These are phyloP conservation scores for Cerastis leucographa DNA, from an alignment of 2,888 invertebrate species.

Conservation along the genomic window DNA sequence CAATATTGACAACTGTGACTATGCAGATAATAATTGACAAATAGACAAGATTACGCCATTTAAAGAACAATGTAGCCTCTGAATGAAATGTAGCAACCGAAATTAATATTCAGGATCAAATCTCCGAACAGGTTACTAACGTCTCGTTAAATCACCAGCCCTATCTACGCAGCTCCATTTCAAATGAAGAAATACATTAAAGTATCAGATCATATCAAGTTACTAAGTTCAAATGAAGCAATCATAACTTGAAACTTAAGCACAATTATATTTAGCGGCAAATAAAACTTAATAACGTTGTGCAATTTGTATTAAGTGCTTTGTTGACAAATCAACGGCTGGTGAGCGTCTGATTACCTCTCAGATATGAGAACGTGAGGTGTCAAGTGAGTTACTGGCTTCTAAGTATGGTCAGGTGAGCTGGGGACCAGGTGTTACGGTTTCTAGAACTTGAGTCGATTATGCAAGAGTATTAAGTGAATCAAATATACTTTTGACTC, in stretches of 20 bases:
- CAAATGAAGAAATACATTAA: constrained; percentile 62
- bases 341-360: constrained; percentile 68
- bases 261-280: constrained; percentile 62
- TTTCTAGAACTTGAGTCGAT: constrained; percentile 15
- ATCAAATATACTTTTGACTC: not conserved
- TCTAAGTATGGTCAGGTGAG: constrained; percentile 50
- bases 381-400: constrained; percentile 53
- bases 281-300: constrained; percentile 64
- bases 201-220: constrained; percentile 58
- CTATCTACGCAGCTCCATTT: constrained; percentile 44
- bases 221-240: constrained; percentile 60
- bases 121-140: constrained; percentile 56
- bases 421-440: constrained; percentile 29
- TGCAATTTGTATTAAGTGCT: constrained; percentile 66
- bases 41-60: constrained; percentile 2
- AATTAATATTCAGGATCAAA: constrained; percentile 54
- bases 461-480: constrained; percentile 27
- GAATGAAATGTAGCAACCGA: constrained; percentile 24
- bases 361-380: constrained; percentile 67
- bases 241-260: constrained; percentile 62
- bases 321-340: constrained; percentile 76
- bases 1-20: constrained; percentile 14
- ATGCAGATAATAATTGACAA: constrained; percentile 28
- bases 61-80: constrained; percentile 25
- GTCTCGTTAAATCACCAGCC: constrained; percentile 47